Evolutionary conservation across 2,113 vertebrate genomes (phyloP).

Genomic region (Psammodynastes pulverulentus): DNA sequence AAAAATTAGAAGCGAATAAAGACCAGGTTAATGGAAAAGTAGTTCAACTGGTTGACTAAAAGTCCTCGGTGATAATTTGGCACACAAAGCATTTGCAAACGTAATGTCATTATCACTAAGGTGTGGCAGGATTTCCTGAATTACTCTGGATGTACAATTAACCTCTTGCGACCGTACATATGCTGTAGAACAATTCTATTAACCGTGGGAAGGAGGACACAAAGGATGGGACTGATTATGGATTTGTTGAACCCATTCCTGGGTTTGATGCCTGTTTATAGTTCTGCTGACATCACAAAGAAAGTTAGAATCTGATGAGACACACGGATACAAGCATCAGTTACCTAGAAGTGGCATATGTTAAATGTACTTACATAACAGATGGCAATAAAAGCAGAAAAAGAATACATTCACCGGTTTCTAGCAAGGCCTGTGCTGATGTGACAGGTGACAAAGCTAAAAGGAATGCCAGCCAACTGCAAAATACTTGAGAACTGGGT

Average conservation of each 20-base stretch:
- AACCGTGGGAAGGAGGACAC: background rate
- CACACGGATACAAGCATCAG: background rate
- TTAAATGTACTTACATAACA: background rate
- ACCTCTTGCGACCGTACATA: background rate
- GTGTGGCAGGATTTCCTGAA: background rate
- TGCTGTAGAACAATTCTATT: background rate
- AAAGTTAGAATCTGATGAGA: background rate
- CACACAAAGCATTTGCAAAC: background rate
- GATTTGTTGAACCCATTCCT: background rate
- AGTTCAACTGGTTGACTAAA: background rate
- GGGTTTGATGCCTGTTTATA: background rate
- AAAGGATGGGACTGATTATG: background rate
- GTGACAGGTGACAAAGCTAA: background rate
- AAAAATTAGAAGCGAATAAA: background rate
- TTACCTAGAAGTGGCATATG: background rate
- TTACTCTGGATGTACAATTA: conserved; percentile 9
- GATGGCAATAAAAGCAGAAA: background rate
- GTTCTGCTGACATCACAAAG: background rate
- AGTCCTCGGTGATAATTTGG: background rate
- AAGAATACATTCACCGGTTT: background rate
- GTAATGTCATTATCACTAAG: background rate
- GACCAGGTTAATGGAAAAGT: background rate
- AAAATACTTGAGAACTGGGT: background rate
- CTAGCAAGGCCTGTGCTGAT: background rate
- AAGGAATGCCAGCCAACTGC: background rate